A percentile compares a stretch with the other conserved stretches of the same genome.
These are phyloP conservation scores for Oreotrochilus melanogaster DNA, from an alignment of 2,113 vertebrate species.

Conservation along the genomic window DNA sequence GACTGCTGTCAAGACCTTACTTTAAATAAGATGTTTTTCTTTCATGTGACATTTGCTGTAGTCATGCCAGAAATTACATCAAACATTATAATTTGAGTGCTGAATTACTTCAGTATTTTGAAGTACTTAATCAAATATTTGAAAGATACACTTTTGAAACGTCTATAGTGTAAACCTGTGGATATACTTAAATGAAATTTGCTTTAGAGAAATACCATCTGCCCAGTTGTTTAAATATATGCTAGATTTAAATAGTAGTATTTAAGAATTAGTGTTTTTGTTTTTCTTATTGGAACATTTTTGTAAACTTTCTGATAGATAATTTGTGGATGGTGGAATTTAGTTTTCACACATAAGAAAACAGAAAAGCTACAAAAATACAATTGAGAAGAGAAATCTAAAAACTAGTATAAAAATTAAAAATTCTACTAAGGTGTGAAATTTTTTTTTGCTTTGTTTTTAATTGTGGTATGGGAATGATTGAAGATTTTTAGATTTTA, in stretches of 20 bases:
- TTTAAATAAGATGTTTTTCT: slow-evolving; percentile 76
- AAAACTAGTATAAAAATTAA: background rate
- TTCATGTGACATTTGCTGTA: slow-evolving; percentile 71
- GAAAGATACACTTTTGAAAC: slow-evolving; percentile 55
- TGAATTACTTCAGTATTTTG: slow-evolving; percentile 71
- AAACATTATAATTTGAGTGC: slow-evolving; percentile 63
- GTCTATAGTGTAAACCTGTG: slow-evolving; percentile 41
- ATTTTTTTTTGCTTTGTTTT: background rate
- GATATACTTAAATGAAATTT: slow-evolving; percentile 39
- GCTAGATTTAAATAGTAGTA: background rate
- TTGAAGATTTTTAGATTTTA: background rate
- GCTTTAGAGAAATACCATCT: slow-evolving; percentile 38
- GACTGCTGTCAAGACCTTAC: slow-evolving; percentile 72
- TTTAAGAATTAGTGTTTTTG: background rate
- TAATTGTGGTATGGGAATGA: background rate
- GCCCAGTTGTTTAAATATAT: background rate
- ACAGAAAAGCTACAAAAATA: slow-evolving; percentile 9
- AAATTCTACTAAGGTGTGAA: background rate
- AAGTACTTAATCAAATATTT: slow-evolving; percentile 74
- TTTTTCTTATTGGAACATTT: slow-evolving; percentile 34
- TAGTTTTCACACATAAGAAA: background rate
- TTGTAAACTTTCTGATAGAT: slow-evolving; percentile 5
- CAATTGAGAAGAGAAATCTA: background rate
- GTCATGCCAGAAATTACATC: slow-evolving; percentile 76
- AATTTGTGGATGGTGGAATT: slow-evolving; percentile 10